phyloP scores from a whole-genome alignment of 2,113 vertebrate genomes.

The Entosphenus tridentatus region DNA sequence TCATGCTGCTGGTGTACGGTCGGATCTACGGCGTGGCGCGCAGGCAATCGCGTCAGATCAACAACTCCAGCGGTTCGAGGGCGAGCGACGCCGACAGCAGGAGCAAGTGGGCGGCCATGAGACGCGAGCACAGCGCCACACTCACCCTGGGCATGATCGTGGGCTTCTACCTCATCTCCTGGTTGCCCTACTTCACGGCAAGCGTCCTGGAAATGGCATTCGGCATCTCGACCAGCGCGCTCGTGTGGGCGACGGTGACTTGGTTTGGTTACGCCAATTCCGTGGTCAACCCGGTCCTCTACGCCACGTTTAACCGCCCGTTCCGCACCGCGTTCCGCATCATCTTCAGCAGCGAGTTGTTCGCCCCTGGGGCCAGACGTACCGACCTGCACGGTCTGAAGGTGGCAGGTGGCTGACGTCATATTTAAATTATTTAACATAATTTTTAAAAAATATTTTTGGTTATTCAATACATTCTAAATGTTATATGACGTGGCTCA shows the following conservation, averaged over 20 bases:
- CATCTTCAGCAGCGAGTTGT: constrained; percentile 67
- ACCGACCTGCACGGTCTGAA: no score
- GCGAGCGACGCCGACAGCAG: constrained; percentile 24
- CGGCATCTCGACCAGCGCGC: constrained; percentile 49
- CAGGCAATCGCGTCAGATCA: constrained; percentile 57
- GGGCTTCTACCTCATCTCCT: constrained; percentile 92
- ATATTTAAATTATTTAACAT: no score
- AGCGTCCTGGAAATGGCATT: constrained; percentile 73
- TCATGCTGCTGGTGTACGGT: constrained; percentile 64
- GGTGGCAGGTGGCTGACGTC: no score
- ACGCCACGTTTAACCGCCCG: constrained; percentile 81
- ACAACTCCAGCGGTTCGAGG: constrained; percentile 16
- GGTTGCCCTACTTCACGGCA: constrained; percentile 86
- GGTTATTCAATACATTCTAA: no score
- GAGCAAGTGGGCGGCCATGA: constrained; percentile 46
- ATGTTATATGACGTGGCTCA: no score
- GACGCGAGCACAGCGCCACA: constrained; percentile 78
- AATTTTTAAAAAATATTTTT: no score
- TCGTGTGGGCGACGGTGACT: constrained; percentile 69
- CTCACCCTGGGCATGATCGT: constrained; percentile 96
- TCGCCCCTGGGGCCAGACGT: constrained; percentile 23
- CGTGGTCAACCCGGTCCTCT: constrained; percentile 62
- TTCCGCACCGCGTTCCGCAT: constrained; percentile 76
- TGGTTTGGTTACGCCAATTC: constrained; percentile 57
- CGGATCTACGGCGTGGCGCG: constrained; percentile 51